Evolutionary conservation across 2,888 invertebrate species (phyloP).

Genomic region (Ophion ventricosus): DNA sequence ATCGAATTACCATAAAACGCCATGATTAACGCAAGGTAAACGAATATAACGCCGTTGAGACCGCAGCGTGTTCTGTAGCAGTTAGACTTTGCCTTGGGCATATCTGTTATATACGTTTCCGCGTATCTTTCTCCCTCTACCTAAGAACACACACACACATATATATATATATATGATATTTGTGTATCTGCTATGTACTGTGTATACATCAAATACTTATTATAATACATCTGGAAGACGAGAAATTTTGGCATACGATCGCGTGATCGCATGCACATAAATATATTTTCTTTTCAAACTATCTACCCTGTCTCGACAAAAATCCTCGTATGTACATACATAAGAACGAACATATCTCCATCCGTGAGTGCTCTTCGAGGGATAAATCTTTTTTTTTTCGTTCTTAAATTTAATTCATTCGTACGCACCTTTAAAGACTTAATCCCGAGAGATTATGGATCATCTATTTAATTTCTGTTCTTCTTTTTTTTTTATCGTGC

Average conservation of each 20-base stretch:
- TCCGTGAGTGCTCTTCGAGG: background rate
- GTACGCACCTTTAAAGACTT: too few species aligned
- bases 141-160: background rate
- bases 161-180: background rate
- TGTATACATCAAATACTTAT: constrained; percentile 31
- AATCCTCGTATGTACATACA: constrained; percentile 4
- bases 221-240: constrained; percentile 59
- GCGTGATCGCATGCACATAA: constrained; percentile 56
- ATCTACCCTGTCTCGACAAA: constrained; percentile 20
- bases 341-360: too few species aligned
- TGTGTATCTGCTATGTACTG: background rate
- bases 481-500: too few species aligned
- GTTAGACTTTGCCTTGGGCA: constrained; percentile 75
- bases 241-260: constrained; percentile 60
- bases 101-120: constrained; percentile 67
- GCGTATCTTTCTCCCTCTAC: constrained; percentile 58
- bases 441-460: too few species aligned
- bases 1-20: constrained; percentile 83
- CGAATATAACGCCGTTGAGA: constrained; percentile 81
- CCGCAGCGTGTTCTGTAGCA: constrained; percentile 81
- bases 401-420: too few species aligned
- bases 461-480: too few species aligned
- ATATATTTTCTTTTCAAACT: constrained; percentile 42
- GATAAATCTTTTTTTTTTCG: background rate
- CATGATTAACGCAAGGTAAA: constrained; percentile 83